Evolutionary conservation across 2,888 invertebrate species (phyloP).

Genomic region (Coenonympha glycerion): DNA sequence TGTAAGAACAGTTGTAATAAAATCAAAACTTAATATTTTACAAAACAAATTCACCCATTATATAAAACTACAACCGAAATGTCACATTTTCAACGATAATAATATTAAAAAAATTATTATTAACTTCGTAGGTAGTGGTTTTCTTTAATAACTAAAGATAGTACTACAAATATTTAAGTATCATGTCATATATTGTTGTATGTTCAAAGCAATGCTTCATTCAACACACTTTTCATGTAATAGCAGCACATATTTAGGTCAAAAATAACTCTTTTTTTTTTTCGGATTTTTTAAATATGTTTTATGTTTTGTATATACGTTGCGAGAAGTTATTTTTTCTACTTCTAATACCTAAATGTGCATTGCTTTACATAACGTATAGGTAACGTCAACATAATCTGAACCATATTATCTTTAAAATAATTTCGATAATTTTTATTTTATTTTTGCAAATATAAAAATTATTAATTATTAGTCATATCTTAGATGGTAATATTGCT

Average conservation of each 20-base stretch:
- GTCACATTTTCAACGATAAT: conserved; percentile 20
- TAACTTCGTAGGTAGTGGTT: conserved; percentile 13
- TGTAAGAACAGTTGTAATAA: conserved; percentile 59
- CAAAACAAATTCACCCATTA: conserved; percentile 65
- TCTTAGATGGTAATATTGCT: no score
- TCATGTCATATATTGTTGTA: conserved; percentile 22
- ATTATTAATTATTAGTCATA: no score
- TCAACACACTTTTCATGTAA: background rate
- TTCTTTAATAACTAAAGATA: conserved; percentile 18
- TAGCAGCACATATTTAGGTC: background rate
- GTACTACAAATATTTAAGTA: conserved; percentile 24
- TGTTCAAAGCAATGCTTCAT: background rate
- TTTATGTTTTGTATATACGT: no score
- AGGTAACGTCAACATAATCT: no score
- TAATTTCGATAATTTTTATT: no score
- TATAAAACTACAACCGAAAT: conserved; percentile 56
- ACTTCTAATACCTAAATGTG: no score
- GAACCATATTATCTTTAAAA: no score
- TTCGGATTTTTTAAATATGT: background rate
- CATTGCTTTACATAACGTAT: no score
- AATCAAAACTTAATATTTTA: conserved; percentile 44
- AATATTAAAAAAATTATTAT: conserved; percentile 16
- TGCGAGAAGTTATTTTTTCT: no score
- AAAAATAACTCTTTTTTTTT: background rate
- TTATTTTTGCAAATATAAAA: no score